Base-by-base conservation (phyloP, 2,888 invertebrate genomes). In the Agonopterix subpropinquella region DNA sequence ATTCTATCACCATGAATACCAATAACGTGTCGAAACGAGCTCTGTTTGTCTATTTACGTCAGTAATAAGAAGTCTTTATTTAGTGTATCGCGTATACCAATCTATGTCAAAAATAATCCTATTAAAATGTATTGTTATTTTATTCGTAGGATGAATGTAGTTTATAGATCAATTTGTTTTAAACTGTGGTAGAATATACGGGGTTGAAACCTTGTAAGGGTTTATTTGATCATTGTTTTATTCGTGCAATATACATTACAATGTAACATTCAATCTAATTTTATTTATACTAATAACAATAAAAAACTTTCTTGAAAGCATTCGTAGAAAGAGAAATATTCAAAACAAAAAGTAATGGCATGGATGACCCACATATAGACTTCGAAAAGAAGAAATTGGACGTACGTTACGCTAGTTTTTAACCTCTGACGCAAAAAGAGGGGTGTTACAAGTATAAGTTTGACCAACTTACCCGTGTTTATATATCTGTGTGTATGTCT, bases 131-230 rank as follows among this genome's bases (percentile, higher is more conserved):
- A 4, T 45, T 43, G 46, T 39, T 50, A 47, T 43, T 11, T 45
- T 49, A 49, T 44, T 43, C 43, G 46, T 50, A 50, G 39, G 41
- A 18, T 15, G 41, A 37, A 43, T 47, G 41, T 42, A 46, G 10
- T 39, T 41, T 36, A 35, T 35, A 28, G 18, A n/a, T 39, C 39
- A 39, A 39, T 39, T 39, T 39, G 39, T 39, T 41, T 47, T 43
- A 47, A 42, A 43, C 9, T 43, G 28, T 48, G 46, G 46, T 51
- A 51, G 43, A 51, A 48, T 51, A 46, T 48, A 51, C 45, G 39
- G 18, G 43, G 43, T 46, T 35, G 8, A 51, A 48, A 48, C 47
- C 50, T 18, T 43, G 39, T 36, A 42, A 41, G 11, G 41, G 39
- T 45, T 41, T 44, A 44, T 11, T 11, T 42, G n/a, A 39, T n/a